phyloP scores from a whole-genome alignment of 2,113 vertebrate genomes.

The Proteles cristata region DNA sequence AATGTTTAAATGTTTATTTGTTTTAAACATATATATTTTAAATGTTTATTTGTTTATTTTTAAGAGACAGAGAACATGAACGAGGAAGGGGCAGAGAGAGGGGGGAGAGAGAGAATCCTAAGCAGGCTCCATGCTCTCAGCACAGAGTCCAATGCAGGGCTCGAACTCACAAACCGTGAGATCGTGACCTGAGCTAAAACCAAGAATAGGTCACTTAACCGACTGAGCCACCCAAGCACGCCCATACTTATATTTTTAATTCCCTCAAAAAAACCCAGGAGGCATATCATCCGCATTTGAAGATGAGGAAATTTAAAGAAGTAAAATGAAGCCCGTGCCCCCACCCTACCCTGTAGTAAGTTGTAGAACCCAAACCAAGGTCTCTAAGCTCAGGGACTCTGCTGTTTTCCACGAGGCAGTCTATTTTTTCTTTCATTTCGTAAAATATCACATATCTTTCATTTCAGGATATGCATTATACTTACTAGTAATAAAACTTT shows the following conservation, averaged over 20 bases:
- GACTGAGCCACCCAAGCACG: no score
- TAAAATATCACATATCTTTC: not conserved
- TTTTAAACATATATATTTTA: no score
- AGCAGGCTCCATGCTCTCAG: no score
- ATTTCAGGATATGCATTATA: not conserved
- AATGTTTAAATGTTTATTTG: no score
- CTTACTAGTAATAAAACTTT: not conserved
- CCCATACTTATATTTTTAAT: not conserved
- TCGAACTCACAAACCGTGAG: no score
- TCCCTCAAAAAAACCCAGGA: not conserved
- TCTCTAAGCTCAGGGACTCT: not conserved
- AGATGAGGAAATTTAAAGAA: not conserved
- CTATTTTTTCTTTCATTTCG: not conserved
- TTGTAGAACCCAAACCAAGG: not conserved
- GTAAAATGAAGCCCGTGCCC: not conserved
- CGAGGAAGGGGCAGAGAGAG: no score
- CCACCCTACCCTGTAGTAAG: not conserved
- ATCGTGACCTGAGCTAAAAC: no score
- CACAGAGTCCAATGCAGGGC: no score
- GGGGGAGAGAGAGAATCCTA: no score
- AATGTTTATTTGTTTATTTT: no score
- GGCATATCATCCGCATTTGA: not conserved
- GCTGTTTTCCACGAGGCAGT: not conserved
- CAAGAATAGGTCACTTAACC: no score
- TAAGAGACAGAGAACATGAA: no score